Evolutionary conservation across 2,888 invertebrate species (phyloP).

Genomic region (Ophraella communa): DNA sequence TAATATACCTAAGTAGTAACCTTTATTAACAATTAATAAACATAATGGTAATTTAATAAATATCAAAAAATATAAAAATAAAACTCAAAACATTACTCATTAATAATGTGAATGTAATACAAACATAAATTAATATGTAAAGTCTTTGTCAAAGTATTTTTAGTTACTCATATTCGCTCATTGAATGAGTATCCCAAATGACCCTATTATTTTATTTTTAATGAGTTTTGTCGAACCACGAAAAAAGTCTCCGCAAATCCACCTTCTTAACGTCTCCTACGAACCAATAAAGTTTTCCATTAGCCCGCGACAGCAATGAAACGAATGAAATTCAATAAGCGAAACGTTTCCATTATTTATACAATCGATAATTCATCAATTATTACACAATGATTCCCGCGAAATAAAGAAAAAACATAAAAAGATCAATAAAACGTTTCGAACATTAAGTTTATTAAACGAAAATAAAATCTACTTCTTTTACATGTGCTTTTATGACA

Average conservation of each 20-base stretch:
- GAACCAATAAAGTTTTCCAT: constrained; percentile 3
- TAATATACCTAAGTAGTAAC: no score
- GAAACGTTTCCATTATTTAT: constrained; percentile 6
- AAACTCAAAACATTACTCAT: no score
- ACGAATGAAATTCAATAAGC: constrained; percentile 2
- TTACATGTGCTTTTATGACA: constrained; percentile 3
- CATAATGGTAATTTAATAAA: no score
- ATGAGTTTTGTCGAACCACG: neutral
- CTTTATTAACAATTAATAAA: no score
- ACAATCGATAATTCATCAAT: constrained; percentile 5
- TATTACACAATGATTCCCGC: neutral
- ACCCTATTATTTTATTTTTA: neutral
- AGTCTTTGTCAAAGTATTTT: no score
- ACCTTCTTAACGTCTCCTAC: neutral
- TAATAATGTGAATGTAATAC: no score
- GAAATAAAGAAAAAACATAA: neutral
- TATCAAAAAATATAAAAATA: no score
- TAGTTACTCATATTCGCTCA: neutral
- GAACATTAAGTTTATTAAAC: neutral
- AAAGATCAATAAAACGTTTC: neutral
- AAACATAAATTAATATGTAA: no score
- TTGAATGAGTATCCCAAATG: neutral
- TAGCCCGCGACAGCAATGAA: neutral
- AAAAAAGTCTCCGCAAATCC: neutral
- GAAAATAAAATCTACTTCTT: neutral